Conservation (phyloP, 2,888 invertebrate genomes). For the Agriopis aurantiaria region DNA sequence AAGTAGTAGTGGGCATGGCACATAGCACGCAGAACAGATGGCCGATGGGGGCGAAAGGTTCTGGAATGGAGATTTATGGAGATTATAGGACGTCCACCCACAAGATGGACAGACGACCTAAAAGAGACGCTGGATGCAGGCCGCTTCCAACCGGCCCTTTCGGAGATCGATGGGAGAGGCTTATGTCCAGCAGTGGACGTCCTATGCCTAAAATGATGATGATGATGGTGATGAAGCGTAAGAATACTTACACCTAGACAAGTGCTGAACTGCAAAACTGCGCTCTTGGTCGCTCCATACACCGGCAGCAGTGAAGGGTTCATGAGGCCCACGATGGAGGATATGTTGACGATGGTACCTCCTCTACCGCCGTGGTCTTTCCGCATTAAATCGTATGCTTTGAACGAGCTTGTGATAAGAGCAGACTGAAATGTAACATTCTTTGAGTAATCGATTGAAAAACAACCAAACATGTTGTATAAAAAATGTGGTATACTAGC, state of each 20-base stretch:
- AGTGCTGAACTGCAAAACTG: conserved; percentile 76
- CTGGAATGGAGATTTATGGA: too few species aligned
- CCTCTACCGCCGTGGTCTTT: conserved; percentile 71
- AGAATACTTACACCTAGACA: conserved; percentile 71
- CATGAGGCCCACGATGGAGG: conserved; percentile 69
- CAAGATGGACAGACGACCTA: too few species aligned
- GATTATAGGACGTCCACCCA: too few species aligned
- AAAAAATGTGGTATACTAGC: neutral
- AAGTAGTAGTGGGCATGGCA: too few species aligned
- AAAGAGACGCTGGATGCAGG: too few species aligned
- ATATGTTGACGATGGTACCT: conserved; percentile 75
- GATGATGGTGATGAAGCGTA: too few species aligned
- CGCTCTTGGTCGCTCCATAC: conserved; percentile 75
- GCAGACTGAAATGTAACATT: conserved; percentile 65
- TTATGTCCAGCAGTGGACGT: too few species aligned
- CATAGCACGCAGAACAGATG: too few species aligned
- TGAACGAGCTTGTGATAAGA: conserved; percentile 69
- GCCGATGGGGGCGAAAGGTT: too few species aligned
- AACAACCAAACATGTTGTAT: neutral
- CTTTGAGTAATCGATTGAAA: neutral
- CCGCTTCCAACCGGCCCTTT: too few species aligned
- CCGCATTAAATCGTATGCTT: conserved; percentile 73
- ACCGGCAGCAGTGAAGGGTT: conserved; percentile 64
- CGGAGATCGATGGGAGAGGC: too few species aligned
- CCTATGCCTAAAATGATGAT: too few species aligned